These are phyloP conservation scores for Microctenopoma stevenorrisi DNA, from an alignment of 2,797 vertebrate genomes.

Conservation along the genomic window DNA sequence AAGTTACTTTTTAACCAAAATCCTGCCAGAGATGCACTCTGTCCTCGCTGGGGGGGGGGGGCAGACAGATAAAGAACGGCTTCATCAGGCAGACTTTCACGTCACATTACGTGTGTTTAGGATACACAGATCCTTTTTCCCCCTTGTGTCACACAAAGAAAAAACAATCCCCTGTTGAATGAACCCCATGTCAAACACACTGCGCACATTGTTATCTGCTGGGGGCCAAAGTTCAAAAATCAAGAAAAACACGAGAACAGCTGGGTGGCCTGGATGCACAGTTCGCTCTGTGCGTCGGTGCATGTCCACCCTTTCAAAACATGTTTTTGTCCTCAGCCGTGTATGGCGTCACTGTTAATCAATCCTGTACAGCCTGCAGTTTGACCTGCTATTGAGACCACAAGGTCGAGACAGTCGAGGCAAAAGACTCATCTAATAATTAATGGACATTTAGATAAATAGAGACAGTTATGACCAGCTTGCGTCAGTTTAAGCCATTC, in stretches of 20 bases:
- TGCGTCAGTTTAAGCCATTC: too few relatives aligned
- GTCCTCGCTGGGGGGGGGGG: slow-evolving; percentile 25
- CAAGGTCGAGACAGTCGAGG: background rate
- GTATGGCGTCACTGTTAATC: background rate
- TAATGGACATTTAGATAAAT: background rate
- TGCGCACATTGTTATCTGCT: slow-evolving; percentile 51
- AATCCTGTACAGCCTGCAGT: background rate
- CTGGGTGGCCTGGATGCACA: background rate
- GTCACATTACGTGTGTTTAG: slow-evolving; percentile 16
- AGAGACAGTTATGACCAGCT: background rate
- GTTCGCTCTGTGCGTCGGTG: background rate
- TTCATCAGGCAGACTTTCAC: slow-evolving; percentile 14
- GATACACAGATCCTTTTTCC: background rate
- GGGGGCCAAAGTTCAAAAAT: slow-evolving; percentile 61
- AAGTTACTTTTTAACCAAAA: slow-evolving; percentile 78
- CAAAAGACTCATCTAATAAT: background rate
- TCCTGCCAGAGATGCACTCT: slow-evolving; percentile 25
- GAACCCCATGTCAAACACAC: slow-evolving; percentile 6
- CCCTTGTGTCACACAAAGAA: slow-evolving; percentile 19
- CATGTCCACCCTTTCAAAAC: slow-evolving; percentile 3
- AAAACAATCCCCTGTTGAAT: slow-evolving; percentile 32
- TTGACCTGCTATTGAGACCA: background rate
- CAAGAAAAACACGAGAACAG: slow-evolving; percentile 29
- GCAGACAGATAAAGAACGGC: background rate
- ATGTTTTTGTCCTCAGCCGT: background rate